Percentiles rank a stretch among this genome's conserved stretches.
These are phyloP conservation scores for Lasiommata megera DNA, from an alignment of 2,888 invertebrate genomes.

Conservation along the genomic window DNA sequence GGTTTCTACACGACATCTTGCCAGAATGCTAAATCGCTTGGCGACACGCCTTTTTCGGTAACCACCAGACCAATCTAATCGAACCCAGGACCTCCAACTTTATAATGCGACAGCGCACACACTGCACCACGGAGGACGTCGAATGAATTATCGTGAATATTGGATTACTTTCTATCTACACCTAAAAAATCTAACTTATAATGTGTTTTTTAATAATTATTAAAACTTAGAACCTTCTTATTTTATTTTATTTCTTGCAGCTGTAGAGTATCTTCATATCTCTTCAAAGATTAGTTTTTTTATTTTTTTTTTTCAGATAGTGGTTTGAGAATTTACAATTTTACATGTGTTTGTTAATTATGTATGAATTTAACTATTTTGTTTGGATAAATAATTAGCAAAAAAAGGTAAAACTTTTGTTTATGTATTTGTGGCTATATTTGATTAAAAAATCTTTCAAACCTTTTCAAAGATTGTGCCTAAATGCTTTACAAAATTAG, in stretches of 20 bases:
- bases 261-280: not conserved
- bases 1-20: no score
- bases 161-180: no score
- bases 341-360: not conserved
- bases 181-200: no score
- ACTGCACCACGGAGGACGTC: no score
- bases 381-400: not conserved
- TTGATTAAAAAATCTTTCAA: no score
- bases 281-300: constrained; percentile 5
- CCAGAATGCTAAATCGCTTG: no score
- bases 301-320: not conserved
- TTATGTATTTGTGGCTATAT: no score
- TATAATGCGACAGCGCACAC: no score
- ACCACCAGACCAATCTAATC: no score
- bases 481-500: not conserved
- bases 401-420: not conserved
- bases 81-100: no score
- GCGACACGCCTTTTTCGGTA: no score
- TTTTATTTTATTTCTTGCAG: constrained; percentile 43
- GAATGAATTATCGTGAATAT: no score
- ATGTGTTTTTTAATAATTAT: constrained; percentile 56
- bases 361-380: not conserved
- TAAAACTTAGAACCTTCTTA: constrained; percentile 51
- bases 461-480: not conserved
- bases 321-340: not conserved